A percentile compares a stretch with the other conserved stretches of the same genome.
These are phyloP conservation scores for Rhodeus uyekii DNA, from an alignment of 2,797 vertebrate genomes.

Conservation along the genomic window DNA sequence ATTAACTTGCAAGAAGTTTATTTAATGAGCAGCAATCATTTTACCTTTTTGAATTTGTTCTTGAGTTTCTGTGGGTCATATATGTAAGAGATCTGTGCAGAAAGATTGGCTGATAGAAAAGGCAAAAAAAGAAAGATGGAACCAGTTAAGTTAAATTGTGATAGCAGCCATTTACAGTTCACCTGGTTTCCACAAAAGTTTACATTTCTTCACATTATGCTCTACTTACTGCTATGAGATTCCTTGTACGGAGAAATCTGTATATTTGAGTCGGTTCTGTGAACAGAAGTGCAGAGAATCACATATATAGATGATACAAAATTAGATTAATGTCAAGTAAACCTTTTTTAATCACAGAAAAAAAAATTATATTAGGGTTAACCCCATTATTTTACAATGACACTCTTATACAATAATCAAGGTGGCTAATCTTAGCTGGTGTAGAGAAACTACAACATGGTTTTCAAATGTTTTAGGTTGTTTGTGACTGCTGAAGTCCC, in stretches of 20 bases:
- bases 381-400: background rate
- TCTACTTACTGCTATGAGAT: conserved; percentile 87
- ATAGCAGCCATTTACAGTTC: background rate
- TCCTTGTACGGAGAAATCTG: conserved; percentile 88
- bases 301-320: background rate
- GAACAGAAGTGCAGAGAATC: conserved; percentile 12
- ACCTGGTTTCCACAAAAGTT: background rate
- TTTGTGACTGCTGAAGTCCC: background rate
- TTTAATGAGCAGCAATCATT: background rate
- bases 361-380: too few relatives aligned
- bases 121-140: background rate
- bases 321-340: too few relatives aligned
- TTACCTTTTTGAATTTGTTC: conserved; percentile 88
- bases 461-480: background rate
- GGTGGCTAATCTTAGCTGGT: background rate
- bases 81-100: conserved; percentile 91
- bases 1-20: background rate
- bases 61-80: conserved; percentile 89
- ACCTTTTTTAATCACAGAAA: too few relatives aligned
- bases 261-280: conserved; percentile 90
- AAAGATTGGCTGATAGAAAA: conserved; percentile 83
- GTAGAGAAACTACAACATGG: background rate
- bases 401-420: background rate
- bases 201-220: background rate
- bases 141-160: background rate